Base-by-base conservation (phyloP, 2,888 invertebrate genomes). In the Chalcosyrphus nemorum region DNA sequence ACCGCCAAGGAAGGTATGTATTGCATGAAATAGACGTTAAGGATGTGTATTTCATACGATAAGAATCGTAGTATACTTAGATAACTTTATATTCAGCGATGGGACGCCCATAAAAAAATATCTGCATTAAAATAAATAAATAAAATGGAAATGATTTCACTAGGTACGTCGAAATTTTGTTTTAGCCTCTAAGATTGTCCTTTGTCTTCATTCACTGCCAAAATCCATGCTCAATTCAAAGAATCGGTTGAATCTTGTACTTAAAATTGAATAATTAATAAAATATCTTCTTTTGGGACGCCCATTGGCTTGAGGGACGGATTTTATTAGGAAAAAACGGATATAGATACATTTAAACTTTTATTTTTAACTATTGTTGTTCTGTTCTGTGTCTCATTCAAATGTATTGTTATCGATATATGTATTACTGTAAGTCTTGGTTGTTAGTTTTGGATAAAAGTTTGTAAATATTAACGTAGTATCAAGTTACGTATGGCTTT, bases 1-100 rank as follows among this genome's bases (percentile, higher is more conserved):
- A 75, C 96, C 96, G 45, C 96, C 96, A 0, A 93, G 96, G 90
- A 96, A 96, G 94, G 97, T 97, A 94, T 91, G 91, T 45, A 63
- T 21, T 29, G 24, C 19, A 7, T 38, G 52, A 7, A 19, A 4
- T 59, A 24, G 43, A 13, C 24, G n/a, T 41, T 7, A 21, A 7
- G 32, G 5, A 52, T 27, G 38, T 29, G 29, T 27, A 13, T 24
- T 21, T 35, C 35, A 45, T 59, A 66, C n/a, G n/a, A 66, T 50
- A 59, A 43, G 35, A 68, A 50, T 52, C 47, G 9, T 24, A 41
- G 41, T 59, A n/a, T 13, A 47, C 9, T 47, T 54, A 54, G 50
- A 52, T 38, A 50, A 45, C 29, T 41, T 56, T 50, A 47, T 35
- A 75, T 59, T 13, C 29, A 24, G 19, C 38, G 57, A 57, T 45